A percentile compares a stretch with the other conserved stretches of the same genome.
phyloP scores from a whole-genome alignment of 1,140 invertebrate species.

The Samia ricini region DNA sequence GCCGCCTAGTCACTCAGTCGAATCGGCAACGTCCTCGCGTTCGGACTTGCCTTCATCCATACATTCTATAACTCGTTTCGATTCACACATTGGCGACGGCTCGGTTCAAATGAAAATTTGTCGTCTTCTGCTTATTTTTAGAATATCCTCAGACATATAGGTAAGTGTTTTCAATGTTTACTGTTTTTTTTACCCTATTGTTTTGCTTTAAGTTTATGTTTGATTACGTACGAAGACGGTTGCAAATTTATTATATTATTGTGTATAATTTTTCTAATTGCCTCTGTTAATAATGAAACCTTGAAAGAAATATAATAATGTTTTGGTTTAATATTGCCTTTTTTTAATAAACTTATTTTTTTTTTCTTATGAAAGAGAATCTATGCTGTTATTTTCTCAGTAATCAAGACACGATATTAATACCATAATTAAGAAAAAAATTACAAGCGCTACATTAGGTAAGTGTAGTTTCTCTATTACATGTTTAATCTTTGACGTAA shows the following conservation, averaged over 20 bases:
- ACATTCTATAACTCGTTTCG: not conserved
- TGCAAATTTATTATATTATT: constrained; percentile 21
- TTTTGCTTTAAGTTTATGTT: constrained; percentile 29
- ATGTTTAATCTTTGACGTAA: constrained; percentile 18
- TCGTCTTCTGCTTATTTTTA: constrained; percentile 46
- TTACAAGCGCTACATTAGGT: not conserved
- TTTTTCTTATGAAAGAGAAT: too few species aligned
- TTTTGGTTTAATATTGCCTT: not conserved
- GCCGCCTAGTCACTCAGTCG: constrained; percentile 57
- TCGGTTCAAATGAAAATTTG: constrained; percentile 19
- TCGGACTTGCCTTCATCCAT: constrained; percentile 26
- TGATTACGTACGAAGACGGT: constrained; percentile 4
- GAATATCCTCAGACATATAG: constrained; percentile 50
- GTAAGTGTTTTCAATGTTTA: constrained; percentile 34
- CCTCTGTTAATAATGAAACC: not conserved
- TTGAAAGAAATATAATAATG: not conserved
- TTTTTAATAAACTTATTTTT: too few species aligned
- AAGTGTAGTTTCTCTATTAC: not conserved
- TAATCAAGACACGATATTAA: too few species aligned
- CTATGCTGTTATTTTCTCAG: too few species aligned
- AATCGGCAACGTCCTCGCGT: constrained; percentile 28
- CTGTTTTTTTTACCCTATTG: constrained; percentile 22
- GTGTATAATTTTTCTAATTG: constrained; percentile 7
- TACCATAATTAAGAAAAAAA: not conserved
- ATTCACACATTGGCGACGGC: not conserved